Percentiles rank a stretch among this genome's conserved stretches.
phyloP scores from a whole-genome alignment of 2,888 invertebrate genomes.

The Limenitis arthemis region DNA sequence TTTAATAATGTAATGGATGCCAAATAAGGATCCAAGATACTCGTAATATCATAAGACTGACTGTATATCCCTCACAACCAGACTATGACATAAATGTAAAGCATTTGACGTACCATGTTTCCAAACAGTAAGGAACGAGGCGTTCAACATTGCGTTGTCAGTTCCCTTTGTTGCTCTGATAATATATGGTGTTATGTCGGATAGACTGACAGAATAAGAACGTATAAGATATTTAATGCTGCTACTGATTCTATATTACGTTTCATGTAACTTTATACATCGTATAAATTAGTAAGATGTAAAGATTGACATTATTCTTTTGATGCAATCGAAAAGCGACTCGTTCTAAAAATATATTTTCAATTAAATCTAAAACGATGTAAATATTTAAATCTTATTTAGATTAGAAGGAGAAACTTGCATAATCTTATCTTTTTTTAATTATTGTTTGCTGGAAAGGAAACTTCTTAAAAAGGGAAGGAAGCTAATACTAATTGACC shows the following conservation, averaged over 20 bases:
- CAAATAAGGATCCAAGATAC: too few relatives aligned
- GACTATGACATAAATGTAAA: conserved; percentile 3
- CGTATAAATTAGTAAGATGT: neutral
- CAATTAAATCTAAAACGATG: too few relatives aligned
- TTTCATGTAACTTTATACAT: neutral
- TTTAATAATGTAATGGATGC: too few relatives aligned
- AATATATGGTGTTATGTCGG: conserved; percentile 1
- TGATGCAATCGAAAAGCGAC: too few relatives aligned
- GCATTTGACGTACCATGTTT: conserved; percentile 19
- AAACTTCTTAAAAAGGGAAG: too few relatives aligned
- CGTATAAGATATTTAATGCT: conserved; percentile 1
- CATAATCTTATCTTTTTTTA: too few relatives aligned
- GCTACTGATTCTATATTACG: neutral
- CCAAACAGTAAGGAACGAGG: conserved; percentile 27
- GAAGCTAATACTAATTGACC: too few relatives aligned
- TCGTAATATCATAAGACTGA: neutral
- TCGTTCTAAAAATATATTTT: too few relatives aligned
- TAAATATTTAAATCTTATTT: too few relatives aligned
- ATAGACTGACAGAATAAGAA: conserved; percentile 2
- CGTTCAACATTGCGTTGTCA: conserved; percentile 21
- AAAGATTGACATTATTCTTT: too few relatives aligned
- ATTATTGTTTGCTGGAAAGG: too few relatives aligned
- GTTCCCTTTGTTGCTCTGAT: conserved; percentile 13
- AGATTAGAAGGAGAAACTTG: too few relatives aligned
- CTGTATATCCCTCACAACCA: neutral